Conservation (phyloP, 2,888 invertebrate species). For the Morinoia aosen region DNA sequence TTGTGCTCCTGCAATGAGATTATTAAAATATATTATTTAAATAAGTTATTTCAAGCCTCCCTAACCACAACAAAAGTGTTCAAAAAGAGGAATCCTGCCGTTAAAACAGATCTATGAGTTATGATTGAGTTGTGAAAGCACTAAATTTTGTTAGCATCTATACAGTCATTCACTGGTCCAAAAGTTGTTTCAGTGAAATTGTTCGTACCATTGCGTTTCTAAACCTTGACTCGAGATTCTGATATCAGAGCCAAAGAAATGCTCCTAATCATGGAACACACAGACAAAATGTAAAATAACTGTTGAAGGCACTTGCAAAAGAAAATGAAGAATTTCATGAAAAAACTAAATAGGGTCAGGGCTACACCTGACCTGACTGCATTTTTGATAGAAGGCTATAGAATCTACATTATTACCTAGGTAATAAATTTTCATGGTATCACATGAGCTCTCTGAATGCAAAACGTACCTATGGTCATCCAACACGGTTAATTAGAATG, state of each 20-base stretch:
- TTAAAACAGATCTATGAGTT: background rate
- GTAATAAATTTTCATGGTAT: background rate
- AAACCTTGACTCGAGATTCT: background rate
- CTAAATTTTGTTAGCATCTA: background rate
- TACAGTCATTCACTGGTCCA: background rate
- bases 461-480: background rate
- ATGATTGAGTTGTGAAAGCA: background rate
- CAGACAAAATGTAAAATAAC: background rate
- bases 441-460: background rate
- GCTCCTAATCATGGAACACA: background rate
- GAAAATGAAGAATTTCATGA: background rate
- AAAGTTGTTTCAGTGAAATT: background rate
- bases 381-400: background rate
- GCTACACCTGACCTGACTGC: background rate
- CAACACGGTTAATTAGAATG: background rate
- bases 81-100: no score
- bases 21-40: slow-evolving; percentile 60
- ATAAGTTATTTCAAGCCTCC: background rate
- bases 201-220: background rate
- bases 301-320: background rate
- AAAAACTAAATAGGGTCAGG: background rate
- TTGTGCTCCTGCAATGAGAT: slow-evolving; percentile 78
- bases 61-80: background rate
- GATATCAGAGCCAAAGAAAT: background rate
- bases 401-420: no score